Evolutionary conservation across 2,888 invertebrate species (phyloP).

Genomic region (Drosophila nr. medialis): DNA sequence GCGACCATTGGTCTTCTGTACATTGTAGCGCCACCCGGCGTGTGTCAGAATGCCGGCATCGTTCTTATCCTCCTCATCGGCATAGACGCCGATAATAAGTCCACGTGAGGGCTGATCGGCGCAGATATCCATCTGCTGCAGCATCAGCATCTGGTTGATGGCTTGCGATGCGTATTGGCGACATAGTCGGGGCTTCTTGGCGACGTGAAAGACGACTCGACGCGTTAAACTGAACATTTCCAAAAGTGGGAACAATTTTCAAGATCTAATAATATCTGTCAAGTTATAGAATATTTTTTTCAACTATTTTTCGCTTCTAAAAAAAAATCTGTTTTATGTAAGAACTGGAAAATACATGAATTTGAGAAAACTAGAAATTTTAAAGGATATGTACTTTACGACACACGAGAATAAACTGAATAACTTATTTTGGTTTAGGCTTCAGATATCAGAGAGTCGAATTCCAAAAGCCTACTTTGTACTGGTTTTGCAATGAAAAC

Average conservation of each 20-base stretch:
- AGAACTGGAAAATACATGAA: slow-evolving; percentile 20
- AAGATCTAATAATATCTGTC: slow-evolving; percentile 1
- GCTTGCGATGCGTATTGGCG: slow-evolving; percentile 78
- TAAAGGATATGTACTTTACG: slow-evolving; percentile 51
- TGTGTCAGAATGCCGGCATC: slow-evolving; percentile 87
- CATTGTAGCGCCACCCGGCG: slow-evolving; percentile 87
- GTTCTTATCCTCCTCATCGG: slow-evolving; percentile 86
- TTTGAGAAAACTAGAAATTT: slow-evolving; percentile 54
- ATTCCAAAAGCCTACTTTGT: slow-evolving; percentile 27
- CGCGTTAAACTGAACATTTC: slow-evolving; percentile 70
- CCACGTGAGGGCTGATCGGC: slow-evolving; percentile 84
- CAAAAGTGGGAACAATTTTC: not conserved
- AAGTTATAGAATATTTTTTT: slow-evolving; percentile 7
- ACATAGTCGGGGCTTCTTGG: slow-evolving; percentile 9
- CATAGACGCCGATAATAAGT: slow-evolving; percentile 88
- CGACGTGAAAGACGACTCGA: slow-evolving; percentile 34
- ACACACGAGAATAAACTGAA: slow-evolving; percentile 52
- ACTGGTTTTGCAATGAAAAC: not conserved
- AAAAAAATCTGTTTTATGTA: slow-evolving; percentile 4
- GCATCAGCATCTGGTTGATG: slow-evolving; percentile 79
- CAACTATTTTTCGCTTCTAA: not conserved
- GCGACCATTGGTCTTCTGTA: slow-evolving; percentile 85
- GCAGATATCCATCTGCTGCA: slow-evolving; percentile 82
- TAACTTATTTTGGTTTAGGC: rapidly evolving
- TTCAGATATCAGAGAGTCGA: not conserved